Conservation (phyloP, 2,797 vertebrate species). For the Rousettus madagascariensis region DNA sequence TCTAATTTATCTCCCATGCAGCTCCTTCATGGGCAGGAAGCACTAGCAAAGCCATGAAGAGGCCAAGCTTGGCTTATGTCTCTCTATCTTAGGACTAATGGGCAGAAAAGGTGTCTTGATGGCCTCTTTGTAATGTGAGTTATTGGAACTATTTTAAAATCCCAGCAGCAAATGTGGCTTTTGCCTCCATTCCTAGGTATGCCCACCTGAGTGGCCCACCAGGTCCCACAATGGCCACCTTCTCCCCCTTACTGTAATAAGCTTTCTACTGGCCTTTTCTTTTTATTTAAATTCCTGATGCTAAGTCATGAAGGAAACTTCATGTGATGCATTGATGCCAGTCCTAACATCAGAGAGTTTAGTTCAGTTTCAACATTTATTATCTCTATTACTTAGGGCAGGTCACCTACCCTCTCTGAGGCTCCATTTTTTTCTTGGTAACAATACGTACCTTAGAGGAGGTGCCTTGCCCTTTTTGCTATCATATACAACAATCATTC, state of each 20-base stretch:
- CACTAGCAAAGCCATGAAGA: neutral
- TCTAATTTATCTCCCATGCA: neutral
- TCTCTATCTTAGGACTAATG: neutral
- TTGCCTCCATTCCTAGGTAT: neutral
- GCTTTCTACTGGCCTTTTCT: neutral
- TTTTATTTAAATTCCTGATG: conserved; percentile 20
- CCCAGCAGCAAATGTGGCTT: neutral
- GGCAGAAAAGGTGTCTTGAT: neutral
- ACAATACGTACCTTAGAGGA: neutral
- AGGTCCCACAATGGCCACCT: neutral
- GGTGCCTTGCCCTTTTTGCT: neutral
- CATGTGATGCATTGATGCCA: neutral
- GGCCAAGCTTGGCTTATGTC: neutral
- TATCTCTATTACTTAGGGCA: neutral
- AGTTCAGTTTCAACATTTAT: neutral
- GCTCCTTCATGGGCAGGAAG: neutral
- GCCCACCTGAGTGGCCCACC: neutral
- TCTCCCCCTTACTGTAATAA: neutral
- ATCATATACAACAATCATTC: neutral
- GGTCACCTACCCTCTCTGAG: neutral
- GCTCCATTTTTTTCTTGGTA: neutral
- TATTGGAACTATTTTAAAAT: neutral
- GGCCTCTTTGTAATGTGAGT: neutral
- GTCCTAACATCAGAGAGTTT: neutral
- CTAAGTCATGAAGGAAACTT: neutral